Conservation (phyloP, 2,888 invertebrate genomes). For the Drosophila putrida region DNA sequence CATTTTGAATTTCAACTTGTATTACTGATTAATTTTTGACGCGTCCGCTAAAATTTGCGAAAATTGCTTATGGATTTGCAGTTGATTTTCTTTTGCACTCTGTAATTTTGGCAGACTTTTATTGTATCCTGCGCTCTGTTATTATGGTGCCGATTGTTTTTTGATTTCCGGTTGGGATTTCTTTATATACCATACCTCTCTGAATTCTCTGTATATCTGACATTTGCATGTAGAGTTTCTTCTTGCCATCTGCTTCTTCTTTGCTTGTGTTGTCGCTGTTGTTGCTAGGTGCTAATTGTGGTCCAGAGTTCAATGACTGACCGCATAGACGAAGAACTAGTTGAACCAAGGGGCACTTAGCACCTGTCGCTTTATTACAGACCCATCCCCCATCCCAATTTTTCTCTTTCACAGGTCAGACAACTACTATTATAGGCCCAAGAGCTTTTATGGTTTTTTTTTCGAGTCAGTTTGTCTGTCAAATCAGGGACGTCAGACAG, state of each 20-base stretch:
- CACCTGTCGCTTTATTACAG: slow-evolving; percentile 58
- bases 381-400: not conserved
- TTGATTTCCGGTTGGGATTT: slow-evolving; percentile 47
- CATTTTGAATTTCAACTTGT: slow-evolving; percentile 42
- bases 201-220: not conserved
- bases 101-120: slow-evolving; percentile 39
- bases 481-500: slow-evolving; percentile 17
- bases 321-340: slow-evolving; percentile 62
- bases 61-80: slow-evolving; percentile 58
- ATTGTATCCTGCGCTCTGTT: slow-evolving; percentile 41
- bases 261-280: not conserved
- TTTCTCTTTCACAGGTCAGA: no score
- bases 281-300: slow-evolving; percentile 50
- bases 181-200: not conserved
- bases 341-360: slow-evolving; percentile 56
- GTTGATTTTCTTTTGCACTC: slow-evolving; percentile 9
- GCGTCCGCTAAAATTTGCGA: slow-evolving; percentile 27
- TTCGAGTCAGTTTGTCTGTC: slow-evolving; percentile 14
- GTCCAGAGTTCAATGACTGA: slow-evolving; percentile 64
- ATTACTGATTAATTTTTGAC: slow-evolving; percentile 55
- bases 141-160: slow-evolving; percentile 55
- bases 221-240: slow-evolving; percentile 29
- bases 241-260: slow-evolving; percentile 16
- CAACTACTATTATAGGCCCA: no score
- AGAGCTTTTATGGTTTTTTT: not conserved